Conservation (phyloP, 2,113 vertebrate genomes). For the Capricornis sumatraensis region DNA sequence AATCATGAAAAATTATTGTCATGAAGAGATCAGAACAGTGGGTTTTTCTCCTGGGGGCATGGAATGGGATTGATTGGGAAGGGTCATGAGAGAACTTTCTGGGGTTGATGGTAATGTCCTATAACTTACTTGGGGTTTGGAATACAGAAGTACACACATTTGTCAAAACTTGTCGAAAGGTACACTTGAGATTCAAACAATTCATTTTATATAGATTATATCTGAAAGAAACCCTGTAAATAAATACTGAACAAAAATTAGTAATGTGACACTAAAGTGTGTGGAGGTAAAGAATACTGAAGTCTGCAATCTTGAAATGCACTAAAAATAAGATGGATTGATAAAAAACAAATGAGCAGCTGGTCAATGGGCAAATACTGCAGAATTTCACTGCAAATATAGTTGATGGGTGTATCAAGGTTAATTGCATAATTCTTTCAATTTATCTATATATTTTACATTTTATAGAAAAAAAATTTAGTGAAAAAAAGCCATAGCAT, state of each 20-base stretch:
- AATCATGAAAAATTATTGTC: background rate
- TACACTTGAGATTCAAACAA: background rate
- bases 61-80: background rate
- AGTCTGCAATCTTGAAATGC: background rate
- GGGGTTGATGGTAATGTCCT: background rate
- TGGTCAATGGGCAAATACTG: background rate
- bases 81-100: background rate
- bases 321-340: background rate
- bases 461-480: background rate
- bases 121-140: background rate
- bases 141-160: background rate
- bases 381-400: background rate
- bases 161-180: background rate
- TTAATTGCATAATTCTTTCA: background rate
- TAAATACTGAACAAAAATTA: background rate
- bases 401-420: background rate
- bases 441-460: background rate
- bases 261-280: background rate
- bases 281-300: background rate
- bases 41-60: too few species aligned
- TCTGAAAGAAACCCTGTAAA: background rate
- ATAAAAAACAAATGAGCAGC: background rate
- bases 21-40: background rate
- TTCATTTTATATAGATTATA: background rate
- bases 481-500: background rate